Evolutionary conservation across 1,140 invertebrate species (phyloP).

Genomic region (Rhagoletis pomonella): DNA sequence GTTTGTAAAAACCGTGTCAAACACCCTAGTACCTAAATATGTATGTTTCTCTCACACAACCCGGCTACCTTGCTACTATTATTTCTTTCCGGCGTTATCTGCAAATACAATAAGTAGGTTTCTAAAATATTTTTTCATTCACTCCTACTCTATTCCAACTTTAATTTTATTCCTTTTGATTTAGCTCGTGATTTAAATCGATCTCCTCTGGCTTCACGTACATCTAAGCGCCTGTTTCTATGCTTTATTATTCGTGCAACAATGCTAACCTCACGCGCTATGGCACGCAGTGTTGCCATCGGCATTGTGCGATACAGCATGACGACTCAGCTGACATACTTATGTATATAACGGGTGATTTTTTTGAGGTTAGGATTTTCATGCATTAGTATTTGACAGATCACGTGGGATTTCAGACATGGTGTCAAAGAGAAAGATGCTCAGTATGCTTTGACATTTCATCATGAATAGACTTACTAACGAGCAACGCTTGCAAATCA

Average conservation of each 20-base stretch:
- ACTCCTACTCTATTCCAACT: background rate
- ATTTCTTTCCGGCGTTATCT: background rate
- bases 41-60: background rate
- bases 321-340: background rate
- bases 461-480: too few species aligned
- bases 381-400: too few species aligned
- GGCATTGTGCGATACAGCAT: background rate
- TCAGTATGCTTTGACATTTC: too few species aligned
- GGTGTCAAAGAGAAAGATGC: too few species aligned
- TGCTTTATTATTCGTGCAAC: background rate
- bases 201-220: background rate
- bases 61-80: too few species aligned
- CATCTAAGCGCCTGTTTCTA: slow-evolving; percentile 2
- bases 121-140: background rate
- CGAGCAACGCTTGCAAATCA: too few species aligned
- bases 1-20: too few species aligned
- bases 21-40: too few species aligned
- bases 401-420: too few species aligned
- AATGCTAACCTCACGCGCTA: background rate
- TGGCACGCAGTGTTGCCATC: background rate
- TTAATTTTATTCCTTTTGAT: slow-evolving; percentile 20
- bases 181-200: slow-evolving; percentile 27
- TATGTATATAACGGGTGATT: too few species aligned
- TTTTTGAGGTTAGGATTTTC: too few species aligned
- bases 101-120: background rate